Conservation (phyloP, 2,113 vertebrate species). For the Climacteris rufus region DNA sequence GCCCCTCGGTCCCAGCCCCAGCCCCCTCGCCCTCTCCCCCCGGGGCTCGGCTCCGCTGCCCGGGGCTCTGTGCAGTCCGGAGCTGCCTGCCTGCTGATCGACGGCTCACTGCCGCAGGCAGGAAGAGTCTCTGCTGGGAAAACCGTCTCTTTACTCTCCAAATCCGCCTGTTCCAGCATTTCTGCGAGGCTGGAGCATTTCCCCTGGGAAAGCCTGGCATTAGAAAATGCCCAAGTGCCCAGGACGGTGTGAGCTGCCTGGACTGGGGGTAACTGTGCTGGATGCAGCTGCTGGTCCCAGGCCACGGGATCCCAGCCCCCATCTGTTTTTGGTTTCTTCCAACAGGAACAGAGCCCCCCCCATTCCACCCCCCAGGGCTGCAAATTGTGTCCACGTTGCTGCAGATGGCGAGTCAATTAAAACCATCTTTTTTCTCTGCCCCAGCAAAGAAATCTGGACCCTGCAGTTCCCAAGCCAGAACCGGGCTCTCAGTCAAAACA, state of each 20-base stretch:
- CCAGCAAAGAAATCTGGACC: background rate
- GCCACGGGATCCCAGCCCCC: background rate
- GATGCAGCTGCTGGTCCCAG: background rate
- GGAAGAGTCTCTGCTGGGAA: background rate
- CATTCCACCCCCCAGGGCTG: background rate
- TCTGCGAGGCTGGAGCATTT: background rate
- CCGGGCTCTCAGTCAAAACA: accelerated
- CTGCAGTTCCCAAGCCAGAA: background rate
- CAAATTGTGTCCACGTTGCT: background rate
- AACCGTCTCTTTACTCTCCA: background rate
- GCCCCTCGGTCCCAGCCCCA: background rate
- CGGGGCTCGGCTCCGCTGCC: background rate
- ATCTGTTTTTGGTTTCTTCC: background rate
- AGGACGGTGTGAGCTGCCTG: background rate
- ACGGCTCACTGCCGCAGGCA: background rate
- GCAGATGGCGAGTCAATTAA: background rate
- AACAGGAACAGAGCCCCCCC: background rate
- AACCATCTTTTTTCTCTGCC: background rate
- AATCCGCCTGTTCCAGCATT: background rate
- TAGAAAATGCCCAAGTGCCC: background rate
- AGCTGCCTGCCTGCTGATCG: background rate
- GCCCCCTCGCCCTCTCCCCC: background rate
- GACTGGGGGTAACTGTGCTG: accelerated
- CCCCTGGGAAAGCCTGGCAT: accelerated
- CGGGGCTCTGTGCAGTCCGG: background rate